These are phyloP conservation scores for Furnarius figulus DNA, from an alignment of 2,113 vertebrate species.

Conservation along the genomic window DNA sequence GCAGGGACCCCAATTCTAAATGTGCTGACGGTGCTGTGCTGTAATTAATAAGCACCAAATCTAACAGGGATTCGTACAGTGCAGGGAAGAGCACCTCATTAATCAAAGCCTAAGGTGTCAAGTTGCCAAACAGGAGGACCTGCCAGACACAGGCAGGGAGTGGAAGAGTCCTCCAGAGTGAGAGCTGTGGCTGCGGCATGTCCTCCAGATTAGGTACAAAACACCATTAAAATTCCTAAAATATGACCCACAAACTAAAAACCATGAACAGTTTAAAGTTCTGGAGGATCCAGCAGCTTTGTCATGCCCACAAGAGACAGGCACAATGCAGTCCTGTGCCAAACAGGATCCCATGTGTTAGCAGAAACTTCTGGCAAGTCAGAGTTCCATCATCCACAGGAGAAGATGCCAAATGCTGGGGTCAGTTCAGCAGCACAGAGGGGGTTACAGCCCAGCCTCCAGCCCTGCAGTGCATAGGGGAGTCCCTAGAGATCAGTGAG, in stretches of 20 bases:
- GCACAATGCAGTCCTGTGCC: background rate
- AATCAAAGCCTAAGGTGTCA: conserved; percentile 60
- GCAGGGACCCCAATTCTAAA: conserved; percentile 51
- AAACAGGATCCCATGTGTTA: accelerated
- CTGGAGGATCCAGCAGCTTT: background rate
- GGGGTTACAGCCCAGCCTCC: background rate
- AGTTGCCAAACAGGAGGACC: conserved; percentile 21
- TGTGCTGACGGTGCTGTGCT: conserved; percentile 54
- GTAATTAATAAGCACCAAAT: conserved; percentile 64
- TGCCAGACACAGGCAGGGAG: background rate
- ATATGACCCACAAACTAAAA: background rate
- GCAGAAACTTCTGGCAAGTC: background rate
- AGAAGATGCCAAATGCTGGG: background rate
- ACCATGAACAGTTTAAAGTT: accelerated
- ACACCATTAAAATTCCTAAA: background rate
- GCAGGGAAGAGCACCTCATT: conserved; percentile 53
- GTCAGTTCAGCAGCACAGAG: background rate
- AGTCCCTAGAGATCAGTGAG: background rate
- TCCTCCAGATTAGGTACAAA: background rate
- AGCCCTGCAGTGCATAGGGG: background rate
- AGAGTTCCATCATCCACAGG: background rate
- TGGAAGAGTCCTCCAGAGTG: background rate
- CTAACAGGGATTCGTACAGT: background rate
- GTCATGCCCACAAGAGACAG: background rate
- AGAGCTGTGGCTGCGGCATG: background rate